Evolutionary conservation across 2,888 invertebrate species (phyloP).

Genomic region (Coenonympha glycerion): DNA sequence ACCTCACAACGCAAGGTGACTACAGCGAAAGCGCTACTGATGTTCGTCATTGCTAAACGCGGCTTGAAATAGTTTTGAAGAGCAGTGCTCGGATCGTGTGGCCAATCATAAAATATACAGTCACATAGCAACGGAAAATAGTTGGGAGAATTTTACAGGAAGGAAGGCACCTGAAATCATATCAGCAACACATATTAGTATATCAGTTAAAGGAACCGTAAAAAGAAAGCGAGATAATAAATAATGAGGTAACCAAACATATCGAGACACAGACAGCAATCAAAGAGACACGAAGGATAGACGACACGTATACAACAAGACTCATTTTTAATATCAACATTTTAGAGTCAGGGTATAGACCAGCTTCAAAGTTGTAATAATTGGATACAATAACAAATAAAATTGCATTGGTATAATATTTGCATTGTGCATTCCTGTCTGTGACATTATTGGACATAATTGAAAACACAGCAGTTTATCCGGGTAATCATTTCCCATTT

Average conservation of each 20-base stretch:
- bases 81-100: constrained; percentile 66
- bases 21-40: not conserved
- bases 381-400: too few relatives aligned
- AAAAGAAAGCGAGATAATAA: constrained; percentile 22
- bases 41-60: not conserved
- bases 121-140: constrained; percentile 39
- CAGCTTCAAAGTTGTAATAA: too few relatives aligned
- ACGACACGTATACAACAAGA: constrained; percentile 1
- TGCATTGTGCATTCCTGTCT: too few relatives aligned
- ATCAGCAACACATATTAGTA: constrained; percentile 39
- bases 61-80: constrained; percentile 39
- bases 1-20: not conserved
- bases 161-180: constrained; percentile 64
- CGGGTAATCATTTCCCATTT: too few relatives aligned
- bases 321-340: not conserved
- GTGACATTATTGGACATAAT: too few relatives aligned
- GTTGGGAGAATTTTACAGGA: constrained; percentile 51
- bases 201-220: constrained; percentile 25
- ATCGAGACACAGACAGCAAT: constrained; percentile 18
- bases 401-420: too few relatives aligned
- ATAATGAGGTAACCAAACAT: constrained; percentile 25
- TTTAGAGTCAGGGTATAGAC: not conserved
- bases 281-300: constrained; percentile 8
- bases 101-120: constrained; percentile 42
- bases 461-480: too few relatives aligned